Evolutionary conservation across 2,888 invertebrate genomes (phyloP).

Genomic region (Clitarchus hookeri): DNA sequence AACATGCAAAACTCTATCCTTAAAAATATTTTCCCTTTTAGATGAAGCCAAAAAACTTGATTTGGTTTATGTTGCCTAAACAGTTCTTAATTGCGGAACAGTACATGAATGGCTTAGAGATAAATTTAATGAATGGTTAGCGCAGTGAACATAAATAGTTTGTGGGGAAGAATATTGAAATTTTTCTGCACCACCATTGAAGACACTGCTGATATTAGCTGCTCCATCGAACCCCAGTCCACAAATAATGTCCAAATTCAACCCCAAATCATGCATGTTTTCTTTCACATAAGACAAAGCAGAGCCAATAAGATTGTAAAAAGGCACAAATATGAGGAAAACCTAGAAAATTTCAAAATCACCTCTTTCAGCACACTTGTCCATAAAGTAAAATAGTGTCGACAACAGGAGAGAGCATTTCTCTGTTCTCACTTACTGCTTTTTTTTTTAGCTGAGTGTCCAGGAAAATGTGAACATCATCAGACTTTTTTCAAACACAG

Average conservation of each 20-base stretch:
- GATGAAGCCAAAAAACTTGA: background rate
- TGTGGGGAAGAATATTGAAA: conserved; percentile 17
- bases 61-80: conserved; percentile 22
- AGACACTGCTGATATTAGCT: too few species aligned
- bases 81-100: conserved; percentile 23
- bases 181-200: conserved; percentile 18
- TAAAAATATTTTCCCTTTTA: background rate
- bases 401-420: too few species aligned
- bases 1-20: conserved; percentile 10
- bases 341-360: background rate
- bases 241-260: background rate
- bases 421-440: too few species aligned
- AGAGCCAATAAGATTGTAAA: conserved; percentile 17
- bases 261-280: conserved; percentile 18
- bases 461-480: too few species aligned
- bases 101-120: conserved; percentile 15
- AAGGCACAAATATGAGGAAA: conserved; percentile 22
- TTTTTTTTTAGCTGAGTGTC: too few species aligned
- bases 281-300: conserved; percentile 7
- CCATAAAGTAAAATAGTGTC: too few species aligned
- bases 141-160: conserved; percentile 11
- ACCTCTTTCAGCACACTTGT: background rate
- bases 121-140: conserved; percentile 24
- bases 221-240: conserved; percentile 22
- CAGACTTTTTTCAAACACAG: too few species aligned